Conservation (phyloP, 1,140 invertebrate species). For the Colletes latitarsis region DNA sequence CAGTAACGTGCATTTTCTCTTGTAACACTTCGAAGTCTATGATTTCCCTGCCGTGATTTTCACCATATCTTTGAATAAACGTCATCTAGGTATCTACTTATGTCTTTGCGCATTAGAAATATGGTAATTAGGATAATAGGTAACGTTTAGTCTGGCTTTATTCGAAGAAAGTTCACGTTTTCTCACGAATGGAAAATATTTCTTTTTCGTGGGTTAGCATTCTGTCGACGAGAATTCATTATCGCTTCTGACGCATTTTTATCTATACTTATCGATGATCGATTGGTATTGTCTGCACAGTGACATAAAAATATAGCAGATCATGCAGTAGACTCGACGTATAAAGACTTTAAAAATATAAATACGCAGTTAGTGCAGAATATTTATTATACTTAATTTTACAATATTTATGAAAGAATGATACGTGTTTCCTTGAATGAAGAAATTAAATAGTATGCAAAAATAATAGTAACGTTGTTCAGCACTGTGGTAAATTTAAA, state of each 20-base stretch:
- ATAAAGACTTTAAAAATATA: neutral
- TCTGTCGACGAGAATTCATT: neutral
- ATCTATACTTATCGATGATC: constrained; percentile 10
- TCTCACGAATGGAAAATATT: neutral
- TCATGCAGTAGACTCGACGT: too few species aligned
- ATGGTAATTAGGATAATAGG: constrained; percentile 3
- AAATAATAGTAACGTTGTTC: too few species aligned
- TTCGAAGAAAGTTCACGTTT: neutral
- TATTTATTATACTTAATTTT: too few species aligned
- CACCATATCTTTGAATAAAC: neutral
- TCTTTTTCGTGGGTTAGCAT: neutral
- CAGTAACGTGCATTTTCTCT: neutral
- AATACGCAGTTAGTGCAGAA: neutral
- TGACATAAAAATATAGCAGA: neutral
- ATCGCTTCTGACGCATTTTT: neutral
- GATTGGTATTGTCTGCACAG: neutral
- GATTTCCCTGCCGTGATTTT: neutral
- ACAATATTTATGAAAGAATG: too few species aligned
- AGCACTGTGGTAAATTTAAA: too few species aligned
- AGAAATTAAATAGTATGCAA: too few species aligned
- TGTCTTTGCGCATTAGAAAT: neutral
- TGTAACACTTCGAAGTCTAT: constrained; percentile 1
- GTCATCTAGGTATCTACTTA: neutral
- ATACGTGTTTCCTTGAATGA: too few species aligned
- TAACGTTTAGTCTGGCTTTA: neutral